These are phyloP conservation scores for Premnoplex brunnescens DNA, from an alignment of 2,797 vertebrate genomes.

Conservation along the genomic window DNA sequence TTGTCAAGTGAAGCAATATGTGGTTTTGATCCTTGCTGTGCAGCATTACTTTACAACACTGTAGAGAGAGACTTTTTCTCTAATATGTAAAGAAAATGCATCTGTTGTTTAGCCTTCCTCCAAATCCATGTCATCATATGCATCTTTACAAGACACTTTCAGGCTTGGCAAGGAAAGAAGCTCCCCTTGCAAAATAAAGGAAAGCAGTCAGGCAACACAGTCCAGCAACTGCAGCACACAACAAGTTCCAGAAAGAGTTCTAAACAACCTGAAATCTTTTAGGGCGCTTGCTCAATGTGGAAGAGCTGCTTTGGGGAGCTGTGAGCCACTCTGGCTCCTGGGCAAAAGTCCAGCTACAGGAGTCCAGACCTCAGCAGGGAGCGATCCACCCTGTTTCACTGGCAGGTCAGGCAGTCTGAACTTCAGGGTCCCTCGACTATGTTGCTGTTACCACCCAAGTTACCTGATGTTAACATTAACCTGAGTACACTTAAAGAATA, in stretches of 20 bases:
- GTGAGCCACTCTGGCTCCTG: not conserved
- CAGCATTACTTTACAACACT: not conserved
- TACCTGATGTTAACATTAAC: not conserved
- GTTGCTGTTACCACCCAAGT: not conserved
- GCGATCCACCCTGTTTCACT: not conserved
- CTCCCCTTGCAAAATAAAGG: not conserved
- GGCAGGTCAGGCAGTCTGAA: fast-evolving
- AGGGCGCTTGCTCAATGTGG: not conserved
- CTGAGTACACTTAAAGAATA: not conserved
- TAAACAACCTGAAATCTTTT: not conserved
- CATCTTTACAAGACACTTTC: not conserved
- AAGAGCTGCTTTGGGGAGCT: not conserved
- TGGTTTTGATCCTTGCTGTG: not conserved
- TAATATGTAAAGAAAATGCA: not conserved
- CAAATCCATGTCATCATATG: not conserved
- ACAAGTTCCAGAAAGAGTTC: not conserved
- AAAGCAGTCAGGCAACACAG: not conserved
- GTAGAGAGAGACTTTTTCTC: not conserved
- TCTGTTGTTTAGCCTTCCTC: not conserved
- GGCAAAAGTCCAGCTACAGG: not conserved
- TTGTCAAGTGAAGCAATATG: not conserved
- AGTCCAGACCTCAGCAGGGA: not conserved
- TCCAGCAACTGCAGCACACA: not conserved
- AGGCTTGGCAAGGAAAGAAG: not conserved
- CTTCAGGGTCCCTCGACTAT: not conserved